Evolutionary conservation across 2,113 vertebrate species (phyloP).

Genomic region (Ammospiza nelsoni): DNA sequence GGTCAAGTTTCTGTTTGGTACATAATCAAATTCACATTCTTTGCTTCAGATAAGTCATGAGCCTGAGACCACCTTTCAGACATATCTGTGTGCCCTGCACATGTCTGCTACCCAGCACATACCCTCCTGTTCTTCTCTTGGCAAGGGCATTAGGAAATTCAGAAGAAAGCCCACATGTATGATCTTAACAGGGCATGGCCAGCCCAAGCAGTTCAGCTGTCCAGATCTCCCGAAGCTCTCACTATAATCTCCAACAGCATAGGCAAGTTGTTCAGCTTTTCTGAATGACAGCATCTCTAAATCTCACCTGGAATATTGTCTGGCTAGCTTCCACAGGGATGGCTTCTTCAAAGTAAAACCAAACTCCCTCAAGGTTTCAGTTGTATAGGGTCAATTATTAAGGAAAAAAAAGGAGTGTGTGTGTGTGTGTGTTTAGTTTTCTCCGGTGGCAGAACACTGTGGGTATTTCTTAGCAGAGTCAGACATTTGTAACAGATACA

Average conservation of each 20-base stretch:
- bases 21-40: neutral
- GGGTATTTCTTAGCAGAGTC: neutral
- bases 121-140: neutral
- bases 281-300: neutral
- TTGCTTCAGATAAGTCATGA: neutral
- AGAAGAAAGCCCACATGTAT: neutral
- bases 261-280: neutral
- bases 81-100: neutral
- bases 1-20: neutral
- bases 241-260: neutral
- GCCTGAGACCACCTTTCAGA: neutral
- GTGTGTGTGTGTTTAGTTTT: neutral
- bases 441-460: neutral
- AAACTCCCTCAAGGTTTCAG: neutral
- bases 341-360: neutral
- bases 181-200: neutral
- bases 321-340: neutral
- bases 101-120: neutral
- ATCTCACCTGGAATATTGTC: neutral
- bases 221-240: neutral
- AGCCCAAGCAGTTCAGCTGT: neutral
- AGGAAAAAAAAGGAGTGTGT: too few relatives aligned
- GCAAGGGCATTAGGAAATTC: neutral
- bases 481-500: neutral
- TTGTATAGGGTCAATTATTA: neutral